Percentiles rank a stretch among this genome's conserved stretches.
Evolutionary conservation across 1,140 invertebrate species (phyloP).

Genomic region (Drosophila melanica): DNA sequence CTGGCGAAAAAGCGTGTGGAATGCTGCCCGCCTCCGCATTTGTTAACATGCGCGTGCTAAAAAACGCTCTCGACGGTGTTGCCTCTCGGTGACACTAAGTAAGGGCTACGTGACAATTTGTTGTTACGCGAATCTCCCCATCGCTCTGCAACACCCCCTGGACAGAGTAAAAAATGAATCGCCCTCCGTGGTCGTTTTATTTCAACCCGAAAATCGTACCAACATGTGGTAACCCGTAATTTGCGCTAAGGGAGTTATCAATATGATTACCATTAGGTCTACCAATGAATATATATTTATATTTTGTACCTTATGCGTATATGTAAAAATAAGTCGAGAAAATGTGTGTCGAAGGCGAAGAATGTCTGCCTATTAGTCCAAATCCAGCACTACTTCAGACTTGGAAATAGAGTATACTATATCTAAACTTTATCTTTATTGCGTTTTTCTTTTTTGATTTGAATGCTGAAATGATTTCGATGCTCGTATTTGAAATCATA

Average conservation of each 20-base stretch:
- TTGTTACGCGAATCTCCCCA: conserved; percentile 75
- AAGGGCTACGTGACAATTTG: conserved; percentile 76
- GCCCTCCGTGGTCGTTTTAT: conserved; percentile 52
- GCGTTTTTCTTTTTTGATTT: too few species aligned
- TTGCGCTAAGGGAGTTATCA: conserved; percentile 76
- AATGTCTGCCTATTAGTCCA: too few species aligned
- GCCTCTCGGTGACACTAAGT: conserved; percentile 56
- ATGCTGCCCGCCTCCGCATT: conserved; percentile 10
- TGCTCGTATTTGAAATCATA: neutral
- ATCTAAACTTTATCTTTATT: too few species aligned
- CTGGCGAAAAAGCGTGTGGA: conserved; percentile 6
- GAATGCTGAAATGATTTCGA: too few species aligned
- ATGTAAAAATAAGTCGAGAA: neutral
- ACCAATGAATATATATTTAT: conserved; percentile 25
- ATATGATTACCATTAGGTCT: conserved; percentile 54
- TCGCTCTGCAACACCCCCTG: conserved; percentile 42
- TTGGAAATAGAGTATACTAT: too few species aligned
- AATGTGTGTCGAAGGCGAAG: too few species aligned
- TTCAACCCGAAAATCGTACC: conserved; percentile 60
- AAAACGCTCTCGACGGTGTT: conserved; percentile 61
- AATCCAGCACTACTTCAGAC: too few species aligned
- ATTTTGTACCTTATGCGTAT: neutral
- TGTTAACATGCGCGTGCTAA: conserved; percentile 59
- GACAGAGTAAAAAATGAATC: conserved; percentile 61
- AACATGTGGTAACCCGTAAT: conserved; percentile 82